phyloP scores from a whole-genome alignment of 2,797 vertebrate species.

The Synanceia verrucosa region DNA sequence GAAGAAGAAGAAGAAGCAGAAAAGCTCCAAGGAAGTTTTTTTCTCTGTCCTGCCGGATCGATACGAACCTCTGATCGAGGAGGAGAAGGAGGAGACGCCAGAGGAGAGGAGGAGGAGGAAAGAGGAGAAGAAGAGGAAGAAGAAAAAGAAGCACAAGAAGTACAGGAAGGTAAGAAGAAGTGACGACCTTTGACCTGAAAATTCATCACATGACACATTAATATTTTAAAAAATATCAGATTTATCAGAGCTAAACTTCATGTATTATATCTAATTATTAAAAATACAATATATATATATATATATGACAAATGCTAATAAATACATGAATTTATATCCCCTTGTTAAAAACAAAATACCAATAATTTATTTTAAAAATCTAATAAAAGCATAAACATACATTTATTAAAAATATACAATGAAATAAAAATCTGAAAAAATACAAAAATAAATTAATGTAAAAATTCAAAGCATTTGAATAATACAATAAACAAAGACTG shows the following conservation, averaged over 20 bases:
- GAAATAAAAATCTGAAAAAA: not conserved
- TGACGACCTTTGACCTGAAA: constrained; percentile 10
- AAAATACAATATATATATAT: not conserved
- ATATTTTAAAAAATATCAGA: not conserved
- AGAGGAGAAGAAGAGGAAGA: constrained; percentile 58
- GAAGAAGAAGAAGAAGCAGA: constrained; percentile 39
- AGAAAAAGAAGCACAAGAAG: constrained; percentile 61
- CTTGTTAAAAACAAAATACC: not conserved
- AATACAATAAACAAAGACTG: too few relatives aligned
- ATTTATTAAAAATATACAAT: not conserved
- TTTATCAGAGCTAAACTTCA: not conserved
- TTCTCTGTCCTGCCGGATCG: constrained; percentile 69
- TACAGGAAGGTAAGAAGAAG: constrained; percentile 68
- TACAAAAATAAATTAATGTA: not conserved
- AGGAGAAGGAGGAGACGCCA: constrained; percentile 37
- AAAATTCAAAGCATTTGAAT: too few relatives aligned
- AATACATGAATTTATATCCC: not conserved
- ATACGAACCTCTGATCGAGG: constrained; percentile 72
- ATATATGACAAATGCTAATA: not conserved
- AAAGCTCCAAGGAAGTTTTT: constrained; percentile 67
- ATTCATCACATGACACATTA: too few relatives aligned
- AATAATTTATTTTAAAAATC: not conserved
- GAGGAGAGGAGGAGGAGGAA: constrained; percentile 53
- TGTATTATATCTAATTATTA: not conserved
- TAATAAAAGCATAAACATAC: not conserved